Evolutionary conservation across 2,888 invertebrate species (phyloP).

Genomic region (Ecliptopera silaceata): DNA sequence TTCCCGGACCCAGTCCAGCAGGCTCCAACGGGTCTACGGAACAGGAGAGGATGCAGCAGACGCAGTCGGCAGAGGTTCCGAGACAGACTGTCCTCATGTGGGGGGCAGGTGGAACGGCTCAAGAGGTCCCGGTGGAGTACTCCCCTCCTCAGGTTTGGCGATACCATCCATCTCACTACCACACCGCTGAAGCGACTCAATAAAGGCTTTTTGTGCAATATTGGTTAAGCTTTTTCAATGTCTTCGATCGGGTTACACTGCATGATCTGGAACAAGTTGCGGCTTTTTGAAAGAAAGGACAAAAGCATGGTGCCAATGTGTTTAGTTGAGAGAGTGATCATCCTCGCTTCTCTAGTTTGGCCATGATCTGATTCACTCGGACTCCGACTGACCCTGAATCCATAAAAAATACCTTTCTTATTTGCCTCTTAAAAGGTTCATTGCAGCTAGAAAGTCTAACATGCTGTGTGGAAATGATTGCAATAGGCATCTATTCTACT

Average conservation of each 20-base stretch:
- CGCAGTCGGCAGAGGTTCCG: constrained; percentile 83
- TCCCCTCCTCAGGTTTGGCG: constrained; percentile 81
- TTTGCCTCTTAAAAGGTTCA: too few relatives aligned
- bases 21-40: constrained; percentile 74
- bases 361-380: too few relatives aligned
- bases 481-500: too few relatives aligned
- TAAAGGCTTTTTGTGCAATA: constrained; percentile 61
- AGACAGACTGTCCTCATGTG: constrained; percentile 97
- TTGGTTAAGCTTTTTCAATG: constrained; percentile 32
- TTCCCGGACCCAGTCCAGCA: constrained; percentile 75
- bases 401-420: too few relatives aligned
- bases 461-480: too few relatives aligned
- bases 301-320: too few relatives aligned
- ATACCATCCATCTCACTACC: constrained; percentile 77
- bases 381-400: too few relatives aligned
- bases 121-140: constrained; percentile 74
- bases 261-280: background rate
- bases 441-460: too few relatives aligned
- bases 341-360: too few relatives aligned
- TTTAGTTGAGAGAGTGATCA: too few relatives aligned
- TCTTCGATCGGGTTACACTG: background rate
- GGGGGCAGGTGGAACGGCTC: constrained; percentile 85
- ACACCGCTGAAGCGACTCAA: constrained; percentile 80
- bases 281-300: background rate
- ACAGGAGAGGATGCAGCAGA: constrained; percentile 68